Base-by-base conservation (phyloP, 2,888 invertebrate species). In the Zelleria hepariella region DNA sequence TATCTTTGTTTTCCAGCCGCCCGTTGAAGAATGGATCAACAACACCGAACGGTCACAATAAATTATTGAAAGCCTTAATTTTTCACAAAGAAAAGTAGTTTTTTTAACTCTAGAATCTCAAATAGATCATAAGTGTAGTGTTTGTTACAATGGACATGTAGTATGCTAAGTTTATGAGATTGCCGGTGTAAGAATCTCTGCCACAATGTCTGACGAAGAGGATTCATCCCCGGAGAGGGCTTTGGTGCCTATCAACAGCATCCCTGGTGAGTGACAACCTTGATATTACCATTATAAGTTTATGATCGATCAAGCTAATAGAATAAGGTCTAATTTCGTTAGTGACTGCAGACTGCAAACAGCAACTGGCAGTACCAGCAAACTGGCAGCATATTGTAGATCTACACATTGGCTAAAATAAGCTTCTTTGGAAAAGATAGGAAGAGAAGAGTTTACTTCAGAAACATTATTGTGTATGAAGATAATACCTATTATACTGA, bases 171-270 rank as follows among this genome's bases (percentile, higher is more conserved):
- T 60, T 57, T 61, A 51, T 49, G 27, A 58, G 60, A 57, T 48
- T 32, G 59, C 68, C 65, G 66, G 68, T 67, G 60, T 70, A 66
- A 62, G 63, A 65, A 56, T 20, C 21, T 18, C 18, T 20, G 60
- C 58, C 64, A 79, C 68, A 62, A 89, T 89, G 89, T 88, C 89
- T 52, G 89, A 89, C 57, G 89, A 89, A 58, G 89, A 89, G 63
- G 89, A 89, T 57, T 80, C 83, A 1, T 86, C 87, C 21, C 80
- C 86, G 5, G 89, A 88, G 59, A 71, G 79, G 80, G 87, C 82
- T 0, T 68, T 86, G 65, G 77, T 74, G 63, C 84, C 87, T 32
- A 82, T 75, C 58, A 86, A 83, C 62, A 87, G 77, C 79, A 78
- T 86, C 54, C 86, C 88, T 65, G 87, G 89, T 89, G 67, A 75